Conservation (phyloP, 2,113 vertebrate species). For the rabbit (Oryctolagus cuniculus) region mOryCun1.1 NC_091453.1:25380501-25381000, state of each 20-base stretch:
- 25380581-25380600: not conserved
- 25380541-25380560: not conserved
- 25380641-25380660: not conserved
- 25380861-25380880: not conserved
- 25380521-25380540: not conserved
- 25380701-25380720: not conserved
- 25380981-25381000: slow-evolving; percentile 21
- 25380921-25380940: slow-evolving; percentile 24
- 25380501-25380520: not conserved
- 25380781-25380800: not conserved
- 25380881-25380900: slow-evolving; percentile 20
- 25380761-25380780: too few species aligned
- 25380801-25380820: not conserved
- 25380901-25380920: slow-evolving; percentile 42
- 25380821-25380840: not conserved
- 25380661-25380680: not conserved
- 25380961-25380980: slow-evolving; percentile 1
- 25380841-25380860: not conserved
- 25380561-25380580: slow-evolving; percentile 6
- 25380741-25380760: not conserved
- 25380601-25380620: slow-evolving; percentile 10
- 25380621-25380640: not conserved
- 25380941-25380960: slow-evolving; percentile 1
- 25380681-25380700: slow-evolving; percentile 13
- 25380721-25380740: not conserved